Percentiles rank a stretch among this genome's conserved stretches.
Evolutionary conservation across 2,113 vertebrate genomes (phyloP).

Genomic region (Ceyx margarethae): DNA sequence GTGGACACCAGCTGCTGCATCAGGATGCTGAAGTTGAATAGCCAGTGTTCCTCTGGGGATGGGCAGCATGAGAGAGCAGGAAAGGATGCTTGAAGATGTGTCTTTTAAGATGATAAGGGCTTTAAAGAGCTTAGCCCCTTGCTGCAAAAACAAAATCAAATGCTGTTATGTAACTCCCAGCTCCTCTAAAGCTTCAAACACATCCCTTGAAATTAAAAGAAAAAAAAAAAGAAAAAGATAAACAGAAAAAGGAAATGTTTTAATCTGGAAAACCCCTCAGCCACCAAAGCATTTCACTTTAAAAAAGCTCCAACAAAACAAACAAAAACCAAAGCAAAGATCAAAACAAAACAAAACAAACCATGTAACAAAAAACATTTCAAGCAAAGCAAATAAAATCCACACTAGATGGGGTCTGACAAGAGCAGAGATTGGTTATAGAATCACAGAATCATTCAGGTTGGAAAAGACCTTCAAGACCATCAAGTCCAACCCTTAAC

Average conservation of each 20-base stretch:
- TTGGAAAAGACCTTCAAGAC: no score
- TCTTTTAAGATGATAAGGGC: background rate
- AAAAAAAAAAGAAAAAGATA: background rate
- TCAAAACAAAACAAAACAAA: background rate
- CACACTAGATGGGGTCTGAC: background rate
- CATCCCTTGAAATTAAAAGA: background rate
- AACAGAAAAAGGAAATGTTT: background rate
- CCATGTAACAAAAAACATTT: background rate
- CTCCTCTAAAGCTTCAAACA: background rate
- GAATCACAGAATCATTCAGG: no score
- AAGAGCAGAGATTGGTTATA: no score
- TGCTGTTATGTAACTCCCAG: background rate
- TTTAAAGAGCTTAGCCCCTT: background rate
- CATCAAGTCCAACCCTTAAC: no score
- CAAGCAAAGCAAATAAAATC: background rate
- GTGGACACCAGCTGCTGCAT: rapidly evolving
- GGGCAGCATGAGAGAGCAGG: background rate
- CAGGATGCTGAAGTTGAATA: background rate
- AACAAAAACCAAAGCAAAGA: background rate
- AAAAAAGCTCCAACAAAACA: background rate
- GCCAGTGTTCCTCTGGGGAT: background rate
- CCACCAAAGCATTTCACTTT: background rate
- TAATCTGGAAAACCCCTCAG: background rate
- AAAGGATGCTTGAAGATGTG: background rate
- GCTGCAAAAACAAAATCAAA: background rate